These are phyloP conservation scores for Lanius collurio DNA, from an alignment of 2,113 vertebrate species.

Conservation along the genomic window DNA sequence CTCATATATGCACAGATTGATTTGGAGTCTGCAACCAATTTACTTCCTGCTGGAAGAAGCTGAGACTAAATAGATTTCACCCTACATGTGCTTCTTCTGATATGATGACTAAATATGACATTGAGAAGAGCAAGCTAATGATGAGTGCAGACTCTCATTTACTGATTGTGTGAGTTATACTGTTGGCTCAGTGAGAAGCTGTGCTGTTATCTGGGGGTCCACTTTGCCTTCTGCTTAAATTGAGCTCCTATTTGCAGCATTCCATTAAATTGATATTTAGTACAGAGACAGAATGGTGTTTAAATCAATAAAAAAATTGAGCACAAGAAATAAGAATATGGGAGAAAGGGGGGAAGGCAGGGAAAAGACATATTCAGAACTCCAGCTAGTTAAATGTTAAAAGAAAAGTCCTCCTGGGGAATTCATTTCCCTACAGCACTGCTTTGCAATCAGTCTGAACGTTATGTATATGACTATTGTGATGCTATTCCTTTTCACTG, in stretches of 20 bases:
- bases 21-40: background rate
- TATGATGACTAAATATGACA: background rate
- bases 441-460: background rate
- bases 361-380: background rate
- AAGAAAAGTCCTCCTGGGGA: background rate
- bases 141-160: background rate
- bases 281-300: background rate
- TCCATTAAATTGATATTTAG: background rate
- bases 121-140: background rate
- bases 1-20: background rate
- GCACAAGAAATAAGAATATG: background rate
- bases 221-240: background rate
- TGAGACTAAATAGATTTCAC: background rate
- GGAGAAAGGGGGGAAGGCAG: background rate
- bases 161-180: background rate
- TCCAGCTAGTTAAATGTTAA: background rate
- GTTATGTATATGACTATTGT: background rate
- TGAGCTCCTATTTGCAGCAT: background rate
- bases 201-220: background rate
- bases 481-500: background rate
- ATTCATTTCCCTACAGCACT: background rate
- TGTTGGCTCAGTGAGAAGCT: background rate
- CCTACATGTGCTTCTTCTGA: background rate
- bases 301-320: background rate
- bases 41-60: background rate